Base-by-base conservation (phyloP, 1,140 invertebrate species). In the Triops cancriformis region DNA sequence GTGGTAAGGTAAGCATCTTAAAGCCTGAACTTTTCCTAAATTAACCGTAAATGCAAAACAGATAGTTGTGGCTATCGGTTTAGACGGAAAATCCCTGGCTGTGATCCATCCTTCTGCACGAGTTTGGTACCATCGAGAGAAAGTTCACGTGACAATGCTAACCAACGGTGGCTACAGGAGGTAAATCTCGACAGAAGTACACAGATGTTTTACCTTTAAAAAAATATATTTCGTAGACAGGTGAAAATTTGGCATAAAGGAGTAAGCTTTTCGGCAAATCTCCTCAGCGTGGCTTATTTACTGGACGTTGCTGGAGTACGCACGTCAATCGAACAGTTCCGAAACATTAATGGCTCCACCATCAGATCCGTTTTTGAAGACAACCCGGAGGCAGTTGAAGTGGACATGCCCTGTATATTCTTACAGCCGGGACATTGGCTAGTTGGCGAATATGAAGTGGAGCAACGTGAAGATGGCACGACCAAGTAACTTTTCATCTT, bases 111-210 rank as follows among this genome's bases (percentile, higher is more conserved):
- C 51, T 7, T 18, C 51, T 18, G 51, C 51, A 18, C 14, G 51
- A 64, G 18, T 64, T 64, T 64, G 51, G 51, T 64, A 64, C 51
- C 51, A 64, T n/a, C 51, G 51, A 5, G 51, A 64, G 51, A 64
- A 64, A 23, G 51, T 64, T 23, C 51, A 64, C 23, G 14, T 64
- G 51, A 23, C 51, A 10, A 64, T 64, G 51, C 14, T 64, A 64
- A 64, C 51, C 14, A 18, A 23, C 51, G 5, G 18, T 23, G 51
- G 51, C 51, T 23, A 64, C 18, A 9, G 51, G 23, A 64, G 51
- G 51, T 64, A 23, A 64, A 64, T 64, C 1, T n/a, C 6, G 51
- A 64, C 23, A 45, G 18, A 45, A 45, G 0, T 64, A 64, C 6
- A 64, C 14, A 23, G 14, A n/a, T n/a, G 51, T 18, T 14, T 6